Conservation (phyloP, 2,888 invertebrate species). For the Eristalis tenax region DNA sequence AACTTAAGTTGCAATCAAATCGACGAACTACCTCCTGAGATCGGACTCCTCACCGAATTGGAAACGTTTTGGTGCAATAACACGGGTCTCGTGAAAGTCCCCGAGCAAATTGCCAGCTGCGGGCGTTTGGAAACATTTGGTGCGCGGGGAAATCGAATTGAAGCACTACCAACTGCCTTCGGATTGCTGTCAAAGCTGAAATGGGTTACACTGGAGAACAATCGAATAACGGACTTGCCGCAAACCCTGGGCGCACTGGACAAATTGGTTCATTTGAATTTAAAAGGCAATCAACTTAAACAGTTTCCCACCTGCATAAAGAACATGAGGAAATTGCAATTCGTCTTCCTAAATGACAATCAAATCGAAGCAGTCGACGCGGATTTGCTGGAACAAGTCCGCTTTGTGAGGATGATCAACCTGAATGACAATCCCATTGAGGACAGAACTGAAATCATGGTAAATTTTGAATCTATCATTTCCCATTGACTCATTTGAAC, state of each 20-base stretch:
- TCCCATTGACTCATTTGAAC: background rate
- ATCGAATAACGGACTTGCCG: conserved; percentile 83
- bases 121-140: conserved; percentile 85
- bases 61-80: conserved; percentile 87
- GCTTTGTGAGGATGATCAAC: conserved; percentile 83
- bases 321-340: conserved; percentile 82
- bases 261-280: conserved; percentile 85
- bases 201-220: conserved; percentile 87
- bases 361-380: conserved; percentile 74
- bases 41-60: conserved; percentile 84
- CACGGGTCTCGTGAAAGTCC: conserved; percentile 83
- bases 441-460: conserved; percentile 43
- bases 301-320: conserved; percentile 82
- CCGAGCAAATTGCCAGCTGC: conserved; percentile 85
- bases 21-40: conserved; percentile 83
- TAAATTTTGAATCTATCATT: background rate
- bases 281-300: conserved; percentile 83
- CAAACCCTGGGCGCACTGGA: conserved; percentile 82
- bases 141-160: conserved; percentile 85
- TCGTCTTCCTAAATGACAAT: conserved; percentile 83
- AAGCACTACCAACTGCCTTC: conserved; percentile 83
- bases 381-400: conserved; percentile 73
- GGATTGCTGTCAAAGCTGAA: conserved; percentile 83
- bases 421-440: conserved; percentile 82
- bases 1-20: conserved; percentile 87